Conservation (phyloP, 2,113 vertebrate genomes). For the Microcebus jonahi region DNA sequence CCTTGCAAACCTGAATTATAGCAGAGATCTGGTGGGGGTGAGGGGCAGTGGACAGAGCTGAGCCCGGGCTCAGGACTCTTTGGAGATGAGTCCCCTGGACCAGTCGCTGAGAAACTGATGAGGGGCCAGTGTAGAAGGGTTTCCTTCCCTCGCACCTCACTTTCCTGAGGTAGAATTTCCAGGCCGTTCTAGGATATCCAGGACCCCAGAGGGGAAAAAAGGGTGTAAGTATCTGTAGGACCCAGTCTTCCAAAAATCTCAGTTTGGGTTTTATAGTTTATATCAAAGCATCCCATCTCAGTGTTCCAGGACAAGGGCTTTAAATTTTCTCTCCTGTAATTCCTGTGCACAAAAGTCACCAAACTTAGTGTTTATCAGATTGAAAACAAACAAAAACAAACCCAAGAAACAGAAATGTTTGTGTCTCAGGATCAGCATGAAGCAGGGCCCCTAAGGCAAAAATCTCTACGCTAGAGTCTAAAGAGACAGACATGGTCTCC, state of each 20-base stretch:
- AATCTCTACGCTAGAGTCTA: background rate
- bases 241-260: background rate
- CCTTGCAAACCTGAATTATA: fast-evolving
- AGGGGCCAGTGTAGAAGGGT: fast-evolving
- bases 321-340: background rate
- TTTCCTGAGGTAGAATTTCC: background rate
- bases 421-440: background rate
- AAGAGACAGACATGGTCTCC: fast-evolving
- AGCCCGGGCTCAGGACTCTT: no score
- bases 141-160: background rate
- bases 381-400: background rate
- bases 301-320: background rate
- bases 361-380: background rate
- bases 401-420: background rate
- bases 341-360: background rate
- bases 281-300: background rate
- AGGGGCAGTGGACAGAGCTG: background rate
- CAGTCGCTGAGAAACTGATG: background rate
- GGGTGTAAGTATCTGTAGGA: fast-evolving
- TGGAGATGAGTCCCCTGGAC: background rate
- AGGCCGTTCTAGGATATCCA: background rate
- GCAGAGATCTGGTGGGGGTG: background rate
- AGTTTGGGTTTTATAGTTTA: background rate
- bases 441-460: no score
- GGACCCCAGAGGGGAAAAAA: fast-evolving